Evolutionary conservation across 2,888 invertebrate species (phyloP), one percentile per base, ranked within the genome.

Genomic region (Sycophila texana): DNA sequence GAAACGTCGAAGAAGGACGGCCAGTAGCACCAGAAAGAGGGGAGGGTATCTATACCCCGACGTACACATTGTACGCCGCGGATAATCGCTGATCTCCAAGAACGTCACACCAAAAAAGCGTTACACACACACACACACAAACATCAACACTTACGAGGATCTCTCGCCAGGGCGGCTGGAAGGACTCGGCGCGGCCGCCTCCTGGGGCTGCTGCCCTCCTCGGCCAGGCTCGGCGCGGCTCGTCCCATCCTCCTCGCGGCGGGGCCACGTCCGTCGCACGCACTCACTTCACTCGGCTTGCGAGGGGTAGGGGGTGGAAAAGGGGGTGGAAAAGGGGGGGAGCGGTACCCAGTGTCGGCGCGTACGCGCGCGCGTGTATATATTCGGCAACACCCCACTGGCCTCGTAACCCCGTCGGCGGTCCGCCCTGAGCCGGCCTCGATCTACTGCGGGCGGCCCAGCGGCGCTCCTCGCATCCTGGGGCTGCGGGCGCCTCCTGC

Each of bases 381-480:
- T n/a, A 20, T 20, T 20, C 58, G 70, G 10, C 20, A 14, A 22
- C 14, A 51, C 22, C 74, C 73, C 63, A 63, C 73, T 73, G 74
- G 65, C 74, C 74, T 58, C 74, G 66, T 66, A 55, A 73, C 72
- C 72, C 30, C 58, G 60, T 60, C 53, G 53, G 60, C 60, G 10
- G 39, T 39, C 39, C 63, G 18, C n/a, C 51, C 49, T 13, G 22
- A 14, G 20, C 22, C 66, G 20, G 66, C 14, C 26, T 49, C 47
- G 47, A 47, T 47, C 47, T 67, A 49, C 26, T 20, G 47, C 18
- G 20, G 57, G 47, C 39, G 18, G 58, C 47, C 22, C 58, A 13
- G 47, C 18, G 39, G 5, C 47, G 16, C 58, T 39, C 1, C 10
- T 12, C 16, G 14, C 39, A n/a, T 63, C 39, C 63, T n/a, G 39